Conservation (phyloP, 2,888 invertebrate genomes). For the Erebia aethiops region DNA sequence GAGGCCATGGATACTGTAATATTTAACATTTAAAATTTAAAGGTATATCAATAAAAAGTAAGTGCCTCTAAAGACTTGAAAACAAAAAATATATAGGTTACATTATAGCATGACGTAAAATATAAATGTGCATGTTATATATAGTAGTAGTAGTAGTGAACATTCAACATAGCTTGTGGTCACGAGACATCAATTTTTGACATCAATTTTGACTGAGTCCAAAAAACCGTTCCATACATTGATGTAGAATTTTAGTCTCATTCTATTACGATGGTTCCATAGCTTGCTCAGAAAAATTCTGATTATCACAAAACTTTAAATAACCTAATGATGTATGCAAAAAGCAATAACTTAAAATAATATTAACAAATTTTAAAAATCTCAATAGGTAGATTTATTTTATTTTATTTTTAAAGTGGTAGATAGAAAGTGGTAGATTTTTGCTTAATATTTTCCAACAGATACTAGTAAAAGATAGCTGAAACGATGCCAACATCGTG, state of each 20-base stretch:
- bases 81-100: neutral
- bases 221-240: slow-evolving; percentile 36
- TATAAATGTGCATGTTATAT: slow-evolving; percentile 28
- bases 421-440: neutral
- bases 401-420: no score
- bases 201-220: slow-evolving; percentile 38
- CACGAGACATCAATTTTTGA: slow-evolving; percentile 58
- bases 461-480: slow-evolving; percentile 31
- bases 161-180: slow-evolving; percentile 67
- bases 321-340: no score
- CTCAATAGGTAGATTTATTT: no score
- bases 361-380: no score
- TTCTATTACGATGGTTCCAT: no score
- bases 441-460: slow-evolving; percentile 25
- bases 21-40: neutral
- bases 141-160: slow-evolving; percentile 50
- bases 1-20: neutral
- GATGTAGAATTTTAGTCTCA: no score
- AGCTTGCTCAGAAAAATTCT: neutral
- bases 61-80: neutral
- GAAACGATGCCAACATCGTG: slow-evolving; percentile 45
- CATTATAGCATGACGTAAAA: slow-evolving; percentile 8
- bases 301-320: neutral
- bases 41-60: neutral
- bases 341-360: no score